Evolutionary conservation across 2,797 vertebrate species (phyloP).

Genomic region (Florisuga fusca): DNA sequence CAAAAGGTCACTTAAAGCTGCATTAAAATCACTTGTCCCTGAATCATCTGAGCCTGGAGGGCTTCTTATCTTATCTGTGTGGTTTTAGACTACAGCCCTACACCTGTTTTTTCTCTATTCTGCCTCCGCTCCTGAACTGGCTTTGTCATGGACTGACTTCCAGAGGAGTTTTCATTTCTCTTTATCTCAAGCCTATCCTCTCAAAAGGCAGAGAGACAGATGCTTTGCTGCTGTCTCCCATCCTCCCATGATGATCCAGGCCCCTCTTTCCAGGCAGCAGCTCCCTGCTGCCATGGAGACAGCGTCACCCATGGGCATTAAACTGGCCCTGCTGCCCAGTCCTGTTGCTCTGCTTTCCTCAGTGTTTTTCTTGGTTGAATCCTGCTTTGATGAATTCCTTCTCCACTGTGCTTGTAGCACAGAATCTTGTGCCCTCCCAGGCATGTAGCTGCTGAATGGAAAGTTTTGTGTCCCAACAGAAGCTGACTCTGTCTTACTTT

Average conservation of each 20-base stretch:
- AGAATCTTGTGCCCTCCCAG: neutral
- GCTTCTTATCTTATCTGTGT: neutral
- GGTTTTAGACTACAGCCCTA: neutral
- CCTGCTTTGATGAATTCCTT: neutral
- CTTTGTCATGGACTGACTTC: accelerated
- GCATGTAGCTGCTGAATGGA: neutral
- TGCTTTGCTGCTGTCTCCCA: neutral
- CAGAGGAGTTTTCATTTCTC: neutral
- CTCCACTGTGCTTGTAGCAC: neutral
- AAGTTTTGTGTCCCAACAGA: neutral
- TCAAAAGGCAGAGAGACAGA: neutral
- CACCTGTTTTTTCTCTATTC: accelerated
- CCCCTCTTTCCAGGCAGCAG: neutral
- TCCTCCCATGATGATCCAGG: neutral
- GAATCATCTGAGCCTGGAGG: neutral
- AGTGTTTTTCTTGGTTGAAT: neutral
- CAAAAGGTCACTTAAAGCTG: neutral
- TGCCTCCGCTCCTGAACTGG: neutral
- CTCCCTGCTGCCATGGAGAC: slow-evolving; percentile 5
- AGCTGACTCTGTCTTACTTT: neutral
- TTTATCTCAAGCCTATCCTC: neutral
- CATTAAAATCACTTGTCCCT: neutral
- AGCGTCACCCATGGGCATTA: too few relatives aligned
- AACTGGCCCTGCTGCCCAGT: neutral
- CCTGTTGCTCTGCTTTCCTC: neutral